phyloP scores from a whole-genome alignment of 2,797 vertebrate species.

The Morus bassanus region DNA sequence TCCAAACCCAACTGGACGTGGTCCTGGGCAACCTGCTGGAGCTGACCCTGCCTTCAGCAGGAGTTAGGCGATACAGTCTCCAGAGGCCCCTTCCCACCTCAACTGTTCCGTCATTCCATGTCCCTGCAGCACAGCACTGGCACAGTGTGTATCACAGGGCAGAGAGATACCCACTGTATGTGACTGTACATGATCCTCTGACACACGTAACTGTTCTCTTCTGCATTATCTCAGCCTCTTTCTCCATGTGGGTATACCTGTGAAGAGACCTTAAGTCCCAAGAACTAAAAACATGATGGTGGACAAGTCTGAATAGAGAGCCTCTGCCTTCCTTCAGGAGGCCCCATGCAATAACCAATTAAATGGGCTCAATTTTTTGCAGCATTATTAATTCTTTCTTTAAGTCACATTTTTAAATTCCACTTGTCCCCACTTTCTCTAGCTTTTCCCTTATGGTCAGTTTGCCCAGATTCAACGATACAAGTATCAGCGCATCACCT shows the following conservation, averaged over 20 bases:
- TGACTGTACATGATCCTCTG: neutral
- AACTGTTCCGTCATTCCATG: fast-evolving
- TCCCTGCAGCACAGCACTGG: neutral
- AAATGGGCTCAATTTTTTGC: neutral
- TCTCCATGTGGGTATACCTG: neutral
- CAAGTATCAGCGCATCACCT: neutral
- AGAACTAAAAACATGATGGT: neutral
- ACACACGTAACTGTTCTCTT: too few species aligned
- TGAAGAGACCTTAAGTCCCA: neutral
- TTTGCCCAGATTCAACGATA: neutral
- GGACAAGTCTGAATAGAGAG: neutral
- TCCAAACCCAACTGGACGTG: neutral
- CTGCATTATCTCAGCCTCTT: neutral
- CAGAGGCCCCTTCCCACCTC: neutral
- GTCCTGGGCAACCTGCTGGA: neutral
- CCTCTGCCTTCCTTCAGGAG: neutral
- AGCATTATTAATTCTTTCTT: neutral
- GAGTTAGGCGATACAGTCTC: fast-evolving
- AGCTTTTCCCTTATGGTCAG: neutral
- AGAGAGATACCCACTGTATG: fast-evolving
- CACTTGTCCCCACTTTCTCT: neutral
- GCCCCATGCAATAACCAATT: neutral
- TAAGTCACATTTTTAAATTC: neutral
- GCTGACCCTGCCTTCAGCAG: neutral
- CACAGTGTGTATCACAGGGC: neutral